Percentiles rank a stretch among this genome's conserved stretches.
These are phyloP conservation scores for Zosterops borbonicus DNA, from an alignment of 2,113 vertebrate genomes.

Conservation along the genomic window DNA sequence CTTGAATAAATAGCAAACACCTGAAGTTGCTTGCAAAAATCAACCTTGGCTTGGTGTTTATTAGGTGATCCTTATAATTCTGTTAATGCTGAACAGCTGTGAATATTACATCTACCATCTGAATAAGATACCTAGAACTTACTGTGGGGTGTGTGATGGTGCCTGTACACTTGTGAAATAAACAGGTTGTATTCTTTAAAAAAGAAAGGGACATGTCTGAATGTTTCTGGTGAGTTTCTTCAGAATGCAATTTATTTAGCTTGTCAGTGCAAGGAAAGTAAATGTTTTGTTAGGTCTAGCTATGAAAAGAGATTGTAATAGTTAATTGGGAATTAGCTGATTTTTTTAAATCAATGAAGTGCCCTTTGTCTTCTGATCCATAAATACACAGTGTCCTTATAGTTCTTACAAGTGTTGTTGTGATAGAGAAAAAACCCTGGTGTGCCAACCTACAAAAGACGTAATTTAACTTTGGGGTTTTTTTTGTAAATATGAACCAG, in stretches of 20 bases:
- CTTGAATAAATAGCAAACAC: background rate
- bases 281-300: background rate
- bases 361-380: background rate
- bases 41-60: rapidly evolving
- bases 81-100: background rate
- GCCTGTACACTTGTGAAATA: background rate
- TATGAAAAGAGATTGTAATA: background rate
- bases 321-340: background rate
- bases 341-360: background rate
- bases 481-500: background rate
- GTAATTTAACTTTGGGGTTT: background rate
- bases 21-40: background rate
- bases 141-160: background rate
- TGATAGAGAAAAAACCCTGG: background rate
- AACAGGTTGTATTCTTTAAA: background rate
- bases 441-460: background rate
- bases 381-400: background rate
- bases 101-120: background rate
- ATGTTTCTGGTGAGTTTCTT: background rate
- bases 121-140: background rate
- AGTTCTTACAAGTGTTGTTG: background rate
- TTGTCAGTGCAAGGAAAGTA: background rate
- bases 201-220: background rate
- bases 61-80: background rate
- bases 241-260: background rate